These are phyloP conservation scores for Rhinoraja longicauda DNA, from an alignment of 2,797 vertebrate species.

Conservation along the genomic window DNA sequence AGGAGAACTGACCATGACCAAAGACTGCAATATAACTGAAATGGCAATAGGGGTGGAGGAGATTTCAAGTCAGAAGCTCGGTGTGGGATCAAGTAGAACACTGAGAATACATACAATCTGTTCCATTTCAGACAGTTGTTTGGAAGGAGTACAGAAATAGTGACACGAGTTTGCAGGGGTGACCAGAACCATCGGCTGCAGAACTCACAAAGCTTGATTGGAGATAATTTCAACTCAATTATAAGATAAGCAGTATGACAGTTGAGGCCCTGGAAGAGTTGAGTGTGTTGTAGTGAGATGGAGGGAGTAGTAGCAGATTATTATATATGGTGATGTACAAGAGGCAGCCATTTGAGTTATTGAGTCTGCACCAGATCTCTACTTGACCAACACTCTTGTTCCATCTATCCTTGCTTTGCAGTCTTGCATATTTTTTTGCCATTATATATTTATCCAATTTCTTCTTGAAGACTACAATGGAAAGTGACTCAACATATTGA, in stretches of 20 bases:
- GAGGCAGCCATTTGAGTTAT: too few relatives aligned
- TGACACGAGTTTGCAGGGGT: too few relatives aligned
- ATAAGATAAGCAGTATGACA: neutral
- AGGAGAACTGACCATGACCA: neutral
- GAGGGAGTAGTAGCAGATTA: neutral
- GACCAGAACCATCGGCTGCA: neutral
- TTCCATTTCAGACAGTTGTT: neutral
- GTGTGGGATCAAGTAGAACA: neutral
- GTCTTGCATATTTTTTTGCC: too few relatives aligned
- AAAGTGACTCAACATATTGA: too few relatives aligned
- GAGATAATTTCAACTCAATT: neutral
- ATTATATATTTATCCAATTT: too few relatives aligned
- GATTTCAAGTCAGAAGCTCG: neutral
- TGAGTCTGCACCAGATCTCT: too few relatives aligned
- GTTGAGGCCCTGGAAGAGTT: neutral
- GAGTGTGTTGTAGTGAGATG: neutral
- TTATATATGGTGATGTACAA: too few relatives aligned
- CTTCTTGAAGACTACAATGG: too few relatives aligned
- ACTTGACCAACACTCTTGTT: too few relatives aligned
- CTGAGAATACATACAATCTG: neutral
- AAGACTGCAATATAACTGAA: neutral
- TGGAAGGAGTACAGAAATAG: neutral
- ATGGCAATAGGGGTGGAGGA: neutral
- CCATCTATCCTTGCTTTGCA: too few relatives aligned
- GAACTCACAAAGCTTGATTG: neutral